Evolutionary conservation across 2,797 vertebrate genomes (phyloP).

Genomic region (Liparis tanakae): DNA sequence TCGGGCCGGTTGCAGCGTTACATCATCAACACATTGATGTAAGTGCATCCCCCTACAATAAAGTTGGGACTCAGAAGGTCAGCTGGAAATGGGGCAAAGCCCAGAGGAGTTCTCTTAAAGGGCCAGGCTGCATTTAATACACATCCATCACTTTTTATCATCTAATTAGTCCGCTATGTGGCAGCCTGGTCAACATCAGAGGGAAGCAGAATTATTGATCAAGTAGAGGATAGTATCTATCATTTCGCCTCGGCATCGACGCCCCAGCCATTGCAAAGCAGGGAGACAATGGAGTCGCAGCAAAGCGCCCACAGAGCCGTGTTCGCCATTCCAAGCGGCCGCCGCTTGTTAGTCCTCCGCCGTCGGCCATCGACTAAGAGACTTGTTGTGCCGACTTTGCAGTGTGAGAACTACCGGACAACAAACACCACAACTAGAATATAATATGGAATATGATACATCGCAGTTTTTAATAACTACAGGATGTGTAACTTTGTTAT

Average conservation of each 20-base stretch:
- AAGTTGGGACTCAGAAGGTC: slow-evolving; percentile 93
- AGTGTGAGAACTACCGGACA: background rate
- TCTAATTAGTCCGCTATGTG: slow-evolving; percentile 94
- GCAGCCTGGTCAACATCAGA: slow-evolving; percentile 88
- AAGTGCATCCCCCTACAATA: slow-evolving; percentile 84
- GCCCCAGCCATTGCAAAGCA: slow-evolving; percentile 65
- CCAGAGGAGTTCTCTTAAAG: slow-evolving; percentile 86
- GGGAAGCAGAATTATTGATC: slow-evolving; percentile 89
- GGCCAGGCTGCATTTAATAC: slow-evolving; percentile 89
- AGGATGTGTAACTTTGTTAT: background rate
- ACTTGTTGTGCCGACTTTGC: slow-evolving; percentile 25
- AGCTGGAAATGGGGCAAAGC: slow-evolving; percentile 89
- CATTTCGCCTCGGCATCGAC: slow-evolving; percentile 80
- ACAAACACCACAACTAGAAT: slow-evolving; percentile 1
- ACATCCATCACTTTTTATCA: slow-evolving; percentile 99
- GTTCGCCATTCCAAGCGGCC: slow-evolving; percentile 45
- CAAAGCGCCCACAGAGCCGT: slow-evolving; percentile 68
- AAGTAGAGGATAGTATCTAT: slow-evolving; percentile 93
- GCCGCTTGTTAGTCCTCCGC: slow-evolving; percentile 57
- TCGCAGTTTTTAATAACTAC: background rate
- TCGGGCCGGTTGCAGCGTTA: slow-evolving; percentile 79
- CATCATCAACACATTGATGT: slow-evolving; percentile 90
- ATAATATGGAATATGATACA: background rate
- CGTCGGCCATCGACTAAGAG: slow-evolving; percentile 39
- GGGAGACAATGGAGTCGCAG: slow-evolving; percentile 67